Evolutionary conservation across 1,140 invertebrate genomes (phyloP), one percentile per base, ranked within the genome.

Genomic region (Drosophila chauvacae): DNA sequence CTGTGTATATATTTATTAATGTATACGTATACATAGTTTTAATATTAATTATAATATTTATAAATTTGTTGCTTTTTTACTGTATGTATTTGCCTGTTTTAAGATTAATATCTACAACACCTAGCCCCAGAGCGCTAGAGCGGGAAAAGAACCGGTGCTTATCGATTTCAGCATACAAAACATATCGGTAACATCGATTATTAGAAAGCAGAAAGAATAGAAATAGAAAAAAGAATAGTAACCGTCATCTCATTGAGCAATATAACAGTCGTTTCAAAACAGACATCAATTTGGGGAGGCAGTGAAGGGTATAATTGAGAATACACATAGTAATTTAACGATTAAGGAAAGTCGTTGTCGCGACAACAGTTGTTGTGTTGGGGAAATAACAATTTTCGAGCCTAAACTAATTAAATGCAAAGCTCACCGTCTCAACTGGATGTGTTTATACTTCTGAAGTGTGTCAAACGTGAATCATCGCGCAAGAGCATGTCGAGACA

Each of bases 81-180:
- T 82, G 58, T 78, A 70, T 79, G 74, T 57, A 77, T 75, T 82
- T 76, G 81, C 81, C 47, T 55, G 63, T 66, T 20, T 14, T 26
- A 48, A 26, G 39, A 39, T 82, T 79, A 86, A 77, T 87, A 86
- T 86, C 83, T 86, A 87, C 83, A 86, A 71, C 50, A 65, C 48
- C 56, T 23, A 53, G 30, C 18, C 10, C 48, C 2, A 48, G 14
- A 48, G n/a, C 4, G 26, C 47, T 48, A n/a, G 48, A 50, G 50
- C 50, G 13, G 18, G 18, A 55, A 6, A 2, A 20, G 2, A 23
- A 5, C 9, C 20, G 4, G 4, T 55, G 18, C 5, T 55, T 14
- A 23, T 37, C 33, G 51, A 37, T 37, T 1, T 37, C 33, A 35
- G 10, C 33, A 33, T 10, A 33, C 9, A 33, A 33, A 33, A 10